These are phyloP conservation scores for Mastigias papua DNA, from an alignment of 30 jellyfish, hydroid and myxozoan genomes.

Conservation along the genomic window DNA sequence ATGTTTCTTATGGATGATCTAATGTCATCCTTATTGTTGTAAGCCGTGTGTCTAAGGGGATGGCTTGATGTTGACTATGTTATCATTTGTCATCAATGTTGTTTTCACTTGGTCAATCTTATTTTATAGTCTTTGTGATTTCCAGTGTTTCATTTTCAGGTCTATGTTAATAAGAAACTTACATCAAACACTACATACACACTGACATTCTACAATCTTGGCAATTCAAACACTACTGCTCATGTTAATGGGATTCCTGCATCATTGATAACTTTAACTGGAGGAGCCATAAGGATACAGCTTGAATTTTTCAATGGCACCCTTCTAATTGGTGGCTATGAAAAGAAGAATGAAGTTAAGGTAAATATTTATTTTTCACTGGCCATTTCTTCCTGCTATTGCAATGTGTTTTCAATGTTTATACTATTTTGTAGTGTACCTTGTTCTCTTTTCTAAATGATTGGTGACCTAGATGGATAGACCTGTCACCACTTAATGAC, in stretches of 20 bases:
- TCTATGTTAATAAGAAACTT: constrained; percentile 32
- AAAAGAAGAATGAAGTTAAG: constrained; percentile 44
- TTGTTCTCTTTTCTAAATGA: too few relatives aligned
- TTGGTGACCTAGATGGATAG: too few relatives aligned
- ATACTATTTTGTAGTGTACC: background rate
- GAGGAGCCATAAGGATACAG: constrained; percentile 4
- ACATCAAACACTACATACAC: constrained; percentile 46
- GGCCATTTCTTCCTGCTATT: background rate
- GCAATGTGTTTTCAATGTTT: background rate
- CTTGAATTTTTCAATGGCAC: constrained; percentile 41
- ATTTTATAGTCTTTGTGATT: background rate
- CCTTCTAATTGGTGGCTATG: constrained; percentile 64
- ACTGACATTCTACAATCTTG: constrained; percentile 21
- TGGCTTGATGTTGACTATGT: too few relatives aligned
- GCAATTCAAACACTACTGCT: constrained; percentile 43
- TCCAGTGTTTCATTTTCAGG: constrained; percentile 4
- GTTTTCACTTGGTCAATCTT: background rate
- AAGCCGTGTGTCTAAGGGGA: too few relatives aligned
- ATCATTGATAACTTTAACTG: constrained; percentile 38
- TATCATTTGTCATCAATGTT: too few relatives aligned
- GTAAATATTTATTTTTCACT: constrained; percentile 7
- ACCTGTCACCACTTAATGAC: too few relatives aligned
- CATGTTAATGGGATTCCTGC: constrained; percentile 19
- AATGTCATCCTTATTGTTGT: too few relatives aligned
- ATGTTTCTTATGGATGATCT: too few relatives aligned